Conservation (phyloP, 2,113 vertebrate genomes). For the Aegithalos caudatus region DNA sequence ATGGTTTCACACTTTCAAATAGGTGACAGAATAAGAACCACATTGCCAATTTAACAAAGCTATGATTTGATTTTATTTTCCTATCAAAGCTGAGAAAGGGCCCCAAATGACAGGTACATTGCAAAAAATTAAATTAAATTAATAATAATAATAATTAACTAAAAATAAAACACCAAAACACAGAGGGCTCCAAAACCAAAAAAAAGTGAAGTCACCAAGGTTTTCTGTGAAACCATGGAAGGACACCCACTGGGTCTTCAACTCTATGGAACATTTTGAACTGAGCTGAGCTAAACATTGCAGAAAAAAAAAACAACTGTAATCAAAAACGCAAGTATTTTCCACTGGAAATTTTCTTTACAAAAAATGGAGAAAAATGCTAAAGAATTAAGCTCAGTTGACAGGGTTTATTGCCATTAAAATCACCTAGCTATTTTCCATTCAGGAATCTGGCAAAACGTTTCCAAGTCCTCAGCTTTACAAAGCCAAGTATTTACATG, state of each 20-base stretch:
- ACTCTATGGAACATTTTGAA: background rate
- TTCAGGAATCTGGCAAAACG: background rate
- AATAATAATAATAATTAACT: too few relatives aligned
- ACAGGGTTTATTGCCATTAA: background rate
- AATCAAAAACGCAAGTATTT: background rate
- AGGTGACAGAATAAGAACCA: conserved; percentile 55
- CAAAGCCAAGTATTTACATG: background rate
- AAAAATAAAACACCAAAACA: background rate
- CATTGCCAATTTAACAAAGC: background rate
- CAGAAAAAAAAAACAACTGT: background rate
- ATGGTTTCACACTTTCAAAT: conserved; percentile 54
- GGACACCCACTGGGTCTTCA: background rate
- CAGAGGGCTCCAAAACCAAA: background rate
- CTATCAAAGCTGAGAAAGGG: conserved; percentile 13
- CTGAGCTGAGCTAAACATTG: background rate
- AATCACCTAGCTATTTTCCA: background rate
- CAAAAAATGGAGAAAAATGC: background rate
- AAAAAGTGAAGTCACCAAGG: background rate
- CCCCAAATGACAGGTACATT: conserved; percentile 26
- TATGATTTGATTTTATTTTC: conserved; percentile 54
- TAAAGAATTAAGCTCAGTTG: background rate
- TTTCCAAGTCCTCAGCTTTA: background rate
- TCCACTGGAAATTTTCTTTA: background rate
- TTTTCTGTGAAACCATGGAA: background rate
- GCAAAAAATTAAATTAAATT: too few relatives aligned